Evolutionary conservation across 2,888 invertebrate species (phyloP).

Genomic region (Aphodius granarius): DNA sequence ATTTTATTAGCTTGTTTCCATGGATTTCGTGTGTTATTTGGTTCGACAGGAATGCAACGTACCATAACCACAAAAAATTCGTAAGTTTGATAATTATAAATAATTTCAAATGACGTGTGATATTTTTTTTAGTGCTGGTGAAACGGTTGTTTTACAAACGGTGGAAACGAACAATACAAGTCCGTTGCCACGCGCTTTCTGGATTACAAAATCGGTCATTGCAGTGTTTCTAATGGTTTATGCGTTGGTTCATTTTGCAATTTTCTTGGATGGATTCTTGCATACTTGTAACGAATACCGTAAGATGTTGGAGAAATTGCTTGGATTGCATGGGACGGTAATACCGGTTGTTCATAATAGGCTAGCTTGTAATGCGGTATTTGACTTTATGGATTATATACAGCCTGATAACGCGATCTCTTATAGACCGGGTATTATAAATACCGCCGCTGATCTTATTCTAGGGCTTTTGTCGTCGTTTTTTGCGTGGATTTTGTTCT

Average conservation of each 20-base stretch:
- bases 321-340: conserved; percentile 60
- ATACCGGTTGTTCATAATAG: conserved; percentile 66
- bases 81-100: conserved; percentile 40
- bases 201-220: conserved; percentile 68
- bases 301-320: conserved; percentile 63
- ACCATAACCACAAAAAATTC: conserved; percentile 48
- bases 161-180: conserved; percentile 61
- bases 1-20: conserved; percentile 68
- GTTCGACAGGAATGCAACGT: conserved; percentile 44
- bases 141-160: conserved; percentile 66
- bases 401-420: conserved; percentile 67
- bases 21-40: conserved; percentile 63
- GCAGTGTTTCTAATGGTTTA: conserved; percentile 66
- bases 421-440: conserved; percentile 68
- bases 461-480: conserved; percentile 65
- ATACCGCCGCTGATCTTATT: conserved; percentile 70
- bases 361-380: conserved; percentile 71
- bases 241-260: conserved; percentile 67
- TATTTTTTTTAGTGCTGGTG: conserved; percentile 63
- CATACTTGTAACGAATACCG: conserved; percentile 78
- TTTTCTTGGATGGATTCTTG: conserved; percentile 73
- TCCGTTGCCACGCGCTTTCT: conserved; percentile 64
- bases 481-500: conserved; percentile 43
- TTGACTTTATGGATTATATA: conserved; percentile 84
- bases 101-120: neutral